Evolutionary conservation across 92 coral and sea anemone species (phyloP), one percentile per base, ranked within the genome.

Genomic region (Meandrina meandrites): DNA sequence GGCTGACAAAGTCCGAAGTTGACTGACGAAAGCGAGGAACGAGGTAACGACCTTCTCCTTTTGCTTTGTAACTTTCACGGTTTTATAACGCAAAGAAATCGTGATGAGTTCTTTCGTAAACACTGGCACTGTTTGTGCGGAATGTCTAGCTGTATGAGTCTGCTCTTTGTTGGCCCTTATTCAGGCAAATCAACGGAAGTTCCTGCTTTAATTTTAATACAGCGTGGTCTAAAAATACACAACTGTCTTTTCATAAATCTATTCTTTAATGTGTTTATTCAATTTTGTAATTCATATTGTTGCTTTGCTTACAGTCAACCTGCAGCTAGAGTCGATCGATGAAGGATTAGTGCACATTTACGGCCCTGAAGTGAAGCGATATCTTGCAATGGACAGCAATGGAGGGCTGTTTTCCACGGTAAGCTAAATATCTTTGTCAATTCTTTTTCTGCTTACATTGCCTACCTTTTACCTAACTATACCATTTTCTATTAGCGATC

Each of bases 331-430:
- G 73, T 86, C 89, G 18, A 75, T 94, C 30, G 95, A 92, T 15
- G 73, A 80, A n/a, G 87, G 92, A 37, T 70, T 86, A 42, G 87
- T 94, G 50, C 95, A 84, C 34, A 73, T 94, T 53, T 92, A 78
- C 72, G 89, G 90, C 42, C 87, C 86, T 0, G 87, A 81, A 35
- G 90, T 80, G 9, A 71, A 75, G 60, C 81, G 80, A 70, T 92
- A 92, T 60, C 88, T 94, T 19, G 93, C 91, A 8, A 92, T 94
- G 87, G 90, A 92, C 81, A 71, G 90, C 75, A 81, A 48, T n/a
- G 97, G 97, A n/a, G 13, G 77, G 8, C 79, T 94, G 69, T 83
- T 82, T 60, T 67, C 93, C 27, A 90, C 91, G 92, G 97, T 94
- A 88, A 84, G 76, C 47, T 34, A 1, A 28, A 27, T 37, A 75